phyloP scores from a whole-genome alignment of 2,113 vertebrate genomes.

The Toxotes jaculatrix region DNA sequence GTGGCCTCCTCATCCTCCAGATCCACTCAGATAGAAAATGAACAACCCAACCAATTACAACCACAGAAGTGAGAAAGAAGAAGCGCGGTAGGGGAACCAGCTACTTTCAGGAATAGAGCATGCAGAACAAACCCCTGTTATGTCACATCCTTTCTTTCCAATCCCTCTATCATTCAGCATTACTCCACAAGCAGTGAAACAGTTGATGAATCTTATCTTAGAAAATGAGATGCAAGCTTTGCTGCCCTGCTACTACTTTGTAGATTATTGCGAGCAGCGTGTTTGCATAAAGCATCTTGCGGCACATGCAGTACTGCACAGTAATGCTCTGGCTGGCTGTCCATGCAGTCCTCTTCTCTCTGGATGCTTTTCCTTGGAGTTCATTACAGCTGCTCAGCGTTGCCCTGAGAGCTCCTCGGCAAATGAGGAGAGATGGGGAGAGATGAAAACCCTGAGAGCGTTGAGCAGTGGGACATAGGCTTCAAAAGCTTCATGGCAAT shows the following conservation, averaged over 20 bases:
- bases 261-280: background rate
- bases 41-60: slow-evolving; percentile 49
- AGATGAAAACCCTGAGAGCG: slow-evolving; percentile 68
- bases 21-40: slow-evolving; percentile 70
- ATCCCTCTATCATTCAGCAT: background rate
- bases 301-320: background rate
- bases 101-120: slow-evolving; percentile 23
- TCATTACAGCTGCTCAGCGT: slow-evolving; percentile 63
- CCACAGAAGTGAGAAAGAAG: slow-evolving; percentile 31
- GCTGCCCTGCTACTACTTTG: background rate
- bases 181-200: background rate
- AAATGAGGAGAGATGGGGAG: slow-evolving; percentile 69
- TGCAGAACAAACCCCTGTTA: slow-evolving; percentile 24
- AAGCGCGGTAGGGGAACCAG: slow-evolving; percentile 13
- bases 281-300: slow-evolving; percentile 34
- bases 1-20: slow-evolving; percentile 54
- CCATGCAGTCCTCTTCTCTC: slow-evolving; percentile 40
- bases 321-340: slow-evolving; percentile 16
- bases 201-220: slow-evolving; percentile 9
- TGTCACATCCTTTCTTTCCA: background rate
- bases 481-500: slow-evolving; percentile 75
- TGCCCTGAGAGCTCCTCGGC: slow-evolving; percentile 53
- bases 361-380: slow-evolving; percentile 49
- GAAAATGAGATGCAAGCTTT: slow-evolving; percentile 21
- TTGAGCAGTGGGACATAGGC: slow-evolving; percentile 66